Evolutionary conservation across 2,888 invertebrate genomes (phyloP), one percentile per base, ranked within the genome.

Genomic region (Amiota minor): DNA sequence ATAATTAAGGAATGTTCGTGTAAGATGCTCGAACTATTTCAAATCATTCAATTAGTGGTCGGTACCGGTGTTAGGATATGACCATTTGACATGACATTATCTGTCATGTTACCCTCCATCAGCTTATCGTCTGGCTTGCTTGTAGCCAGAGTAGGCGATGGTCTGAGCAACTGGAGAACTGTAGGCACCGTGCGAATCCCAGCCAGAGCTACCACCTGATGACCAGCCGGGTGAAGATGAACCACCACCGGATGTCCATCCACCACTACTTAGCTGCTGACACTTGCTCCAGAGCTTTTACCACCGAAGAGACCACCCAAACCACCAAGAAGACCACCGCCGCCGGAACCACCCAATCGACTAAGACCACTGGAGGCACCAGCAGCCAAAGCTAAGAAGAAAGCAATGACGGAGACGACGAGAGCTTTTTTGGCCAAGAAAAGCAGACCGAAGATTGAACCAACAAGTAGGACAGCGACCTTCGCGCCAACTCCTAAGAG

Each of bases 401-500:
- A 90, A 3, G 93, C 93, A 76, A 93, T 89, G 72, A 93, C 85
- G 9, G 92, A 92, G 1, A 91, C 91, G 77, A 93, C 83, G 79
- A 93, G 89, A 70, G 93, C 93, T 85, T 93, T 93, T 90, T 93
- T 93, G 80, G 93, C 93, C 81, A 93, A 87, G 76, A 93, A 87
- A 64, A 91, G 91, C 77, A 93, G 90, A 68, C 90, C 92, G 85
- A 93, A 90, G 88, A 92, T 91, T 35, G 91, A 90, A 70, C 92
- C 88, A 62, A 91, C 90, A 55, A 91, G 90, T 73, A 93, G 87
- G 2, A 91, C 89, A 62, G 91, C 92, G 76, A 93, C 86, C 86
- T 93, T 93, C 81, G 92, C 89, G 87, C 93, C 93, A 67, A 93
- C 89, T 46, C 91, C 92, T 80, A 92, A 84, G 74, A 93, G 85